Conservation (phyloP, 2,888 invertebrate genomes). For the Apotomis turbidana region DNA sequence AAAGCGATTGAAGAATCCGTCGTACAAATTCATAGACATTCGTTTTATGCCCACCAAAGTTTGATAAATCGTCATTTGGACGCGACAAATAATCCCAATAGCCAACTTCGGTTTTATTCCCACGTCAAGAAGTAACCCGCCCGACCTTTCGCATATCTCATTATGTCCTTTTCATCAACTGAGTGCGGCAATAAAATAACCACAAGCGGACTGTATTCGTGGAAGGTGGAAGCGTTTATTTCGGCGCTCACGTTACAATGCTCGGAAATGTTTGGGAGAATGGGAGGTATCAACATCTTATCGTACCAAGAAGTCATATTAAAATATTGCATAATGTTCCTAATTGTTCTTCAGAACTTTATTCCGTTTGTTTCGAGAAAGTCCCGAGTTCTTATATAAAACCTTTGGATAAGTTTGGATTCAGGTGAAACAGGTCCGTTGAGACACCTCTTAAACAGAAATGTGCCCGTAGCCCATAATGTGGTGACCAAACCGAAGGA, state of each 20-base stretch:
- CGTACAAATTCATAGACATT: not conserved
- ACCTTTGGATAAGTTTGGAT: too few species aligned
- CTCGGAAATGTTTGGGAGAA: not conserved
- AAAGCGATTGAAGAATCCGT: too few species aligned
- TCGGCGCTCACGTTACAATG: not conserved
- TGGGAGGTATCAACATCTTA: not conserved
- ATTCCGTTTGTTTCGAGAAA: too few species aligned
- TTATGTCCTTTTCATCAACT: conserved; percentile 8
- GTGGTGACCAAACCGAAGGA: too few species aligned
- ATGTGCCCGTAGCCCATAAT: too few species aligned
- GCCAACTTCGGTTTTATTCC: not conserved
- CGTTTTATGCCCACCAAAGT: not conserved
- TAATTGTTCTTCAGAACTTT: too few species aligned
- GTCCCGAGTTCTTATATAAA: too few species aligned
- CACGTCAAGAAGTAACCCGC: not conserved
- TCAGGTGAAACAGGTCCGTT: too few species aligned
- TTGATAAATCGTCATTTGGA: conserved; percentile 3
- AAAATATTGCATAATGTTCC: too few species aligned
- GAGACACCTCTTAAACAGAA: too few species aligned
- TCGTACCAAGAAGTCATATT: conserved; percentile 1
- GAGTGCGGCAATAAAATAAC: conserved; percentile 13
- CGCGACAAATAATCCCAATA: not conserved
- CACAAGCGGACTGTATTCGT: conserved; percentile 7
- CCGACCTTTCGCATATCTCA: conserved; percentile 10
- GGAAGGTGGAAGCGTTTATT: conserved; percentile 19